Base-by-base conservation (phyloP, 1,140 invertebrate species). In the Drosophila parvula region DNA sequence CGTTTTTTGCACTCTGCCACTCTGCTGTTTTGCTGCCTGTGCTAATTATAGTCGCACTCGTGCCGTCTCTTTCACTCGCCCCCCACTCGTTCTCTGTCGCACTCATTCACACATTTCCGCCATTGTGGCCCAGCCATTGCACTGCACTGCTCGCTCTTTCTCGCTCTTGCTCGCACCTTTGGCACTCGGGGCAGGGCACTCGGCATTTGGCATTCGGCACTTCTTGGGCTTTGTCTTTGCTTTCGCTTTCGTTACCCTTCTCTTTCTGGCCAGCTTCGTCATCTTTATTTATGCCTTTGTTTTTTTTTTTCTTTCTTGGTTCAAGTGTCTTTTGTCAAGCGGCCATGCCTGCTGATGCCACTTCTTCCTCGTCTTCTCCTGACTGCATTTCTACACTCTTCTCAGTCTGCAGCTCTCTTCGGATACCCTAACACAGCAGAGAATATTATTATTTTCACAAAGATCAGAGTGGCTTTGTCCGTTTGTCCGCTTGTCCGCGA, bases 291-390 rank as follows among this genome's bases (percentile, higher is more conserved):
- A 86, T 86, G 70, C 60, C 51, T 56, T 65, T 41, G 65, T 40
- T 64, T 32, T 12, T 50, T 67, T 11, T 57, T 65, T 55, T 57
- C 16, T 34, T 67, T 44, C 34, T 32, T 51, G 47, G 57, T 48
- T 70, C 60, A 79, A 79, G 83, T 82, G 83, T 86, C 83, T 88
- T 88, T 86, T 82, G 83, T 86, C 76, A 84, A 79, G 81, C 79
- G 77, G 68, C 69, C 68, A 74, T 83, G 74, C 48, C 55, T 74
- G 69, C 75, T 68, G 40, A 60, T 57, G 28, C 58, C 45, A 14
- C 16, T 53, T 53, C 58, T 64, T 22, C 57, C 48, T 58, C 57
- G 40, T 40, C 75, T 55, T 38, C 63, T 45, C 57, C 41, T 27
- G 16, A 45, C 51, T 36, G 51, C 40, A 38, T 44, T 69, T 38